Evolutionary conservation across 2,888 invertebrate genomes (phyloP).

Genomic region (Spilosoma lubricipeda): DNA sequence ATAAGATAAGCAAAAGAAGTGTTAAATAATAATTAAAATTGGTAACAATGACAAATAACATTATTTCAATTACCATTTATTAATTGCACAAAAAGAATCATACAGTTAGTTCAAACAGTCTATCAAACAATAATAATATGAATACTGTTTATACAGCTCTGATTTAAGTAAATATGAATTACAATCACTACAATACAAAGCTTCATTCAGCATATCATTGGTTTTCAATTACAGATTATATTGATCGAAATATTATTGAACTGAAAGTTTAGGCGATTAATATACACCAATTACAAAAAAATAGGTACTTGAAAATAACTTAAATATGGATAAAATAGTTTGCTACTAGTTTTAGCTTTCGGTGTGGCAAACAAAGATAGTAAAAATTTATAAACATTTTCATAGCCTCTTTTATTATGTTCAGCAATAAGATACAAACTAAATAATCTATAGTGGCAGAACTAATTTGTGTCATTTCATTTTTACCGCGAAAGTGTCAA

Average conservation of each 20-base stretch:
- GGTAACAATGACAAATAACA: not conserved
- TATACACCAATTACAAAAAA: not conserved
- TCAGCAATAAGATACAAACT: too few species aligned
- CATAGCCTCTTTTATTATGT: too few species aligned
- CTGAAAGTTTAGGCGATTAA: not conserved
- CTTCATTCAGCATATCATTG: not conserved
- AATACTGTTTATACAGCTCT: not conserved
- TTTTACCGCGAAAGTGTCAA: slow-evolving; percentile 1
- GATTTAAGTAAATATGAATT: not conserved
- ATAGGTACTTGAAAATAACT: not conserved
- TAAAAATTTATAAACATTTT: too few species aligned
- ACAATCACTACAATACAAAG: not conserved
- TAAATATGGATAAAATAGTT: not conserved
- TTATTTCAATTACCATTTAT: not conserved
- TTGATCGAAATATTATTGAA: not conserved
- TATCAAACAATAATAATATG: not conserved
- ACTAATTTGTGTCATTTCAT: not conserved
- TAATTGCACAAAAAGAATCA: not conserved
- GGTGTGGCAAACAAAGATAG: too few species aligned
- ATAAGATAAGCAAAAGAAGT: not conserved
- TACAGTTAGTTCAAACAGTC: not conserved
- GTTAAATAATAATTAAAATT: not conserved
- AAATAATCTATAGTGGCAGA: too few species aligned
- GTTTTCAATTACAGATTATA: not conserved
- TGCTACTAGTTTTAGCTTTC: not conserved